Base-by-base conservation (phyloP, 1,140 invertebrate genomes). In the Anastatus disparis region DNA sequence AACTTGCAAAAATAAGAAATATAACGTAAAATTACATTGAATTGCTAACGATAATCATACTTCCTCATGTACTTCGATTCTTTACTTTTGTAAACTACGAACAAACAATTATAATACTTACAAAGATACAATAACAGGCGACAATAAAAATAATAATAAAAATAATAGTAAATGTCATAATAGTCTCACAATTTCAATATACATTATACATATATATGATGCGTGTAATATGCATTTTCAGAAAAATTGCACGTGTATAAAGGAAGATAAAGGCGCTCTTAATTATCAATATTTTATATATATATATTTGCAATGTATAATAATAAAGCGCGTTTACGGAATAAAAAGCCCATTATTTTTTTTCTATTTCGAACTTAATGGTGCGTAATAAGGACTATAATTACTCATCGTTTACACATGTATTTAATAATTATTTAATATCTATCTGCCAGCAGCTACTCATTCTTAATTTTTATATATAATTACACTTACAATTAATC, bases 191-290 rank as follows among this genome's bases (percentile, higher is more conserved):
- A n/a, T 31, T 64, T 48, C 10, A 55, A 55, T 64, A 55, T 58
- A 70, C 44, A 70, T 27, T 26, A 48, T 63, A 48, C 42, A 38
- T 22, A 48, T 46, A 58, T 38, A 62, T 55, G 17, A 35, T 63
- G 22, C 17, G 27, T 46, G 15, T 52, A 62, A 63, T 55, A 56
- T n/a, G n/a, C 42, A 38, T 17, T 70, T 70, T 22, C n/a, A n/a
- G n/a, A n/a, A 10, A 26, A 70, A 70, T 70, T 70, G 59, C 42
- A 64, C 52, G 24, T 64, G 17, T 46, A n/a, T n/a, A 70, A 70
- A 42, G 48, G 52, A 64, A 64, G 52, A 48, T 70, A 40, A 67
- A 69, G 29, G 10, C 29, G 22, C 9, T 46, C 9, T 64, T 27
- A 64, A 44, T 53, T 62, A 56, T 50, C 55, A n/a, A 6, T 48